Evolutionary conservation across 1,140 invertebrate genomes (phyloP).

Genomic region (Reticulitermes speratus): DNA sequence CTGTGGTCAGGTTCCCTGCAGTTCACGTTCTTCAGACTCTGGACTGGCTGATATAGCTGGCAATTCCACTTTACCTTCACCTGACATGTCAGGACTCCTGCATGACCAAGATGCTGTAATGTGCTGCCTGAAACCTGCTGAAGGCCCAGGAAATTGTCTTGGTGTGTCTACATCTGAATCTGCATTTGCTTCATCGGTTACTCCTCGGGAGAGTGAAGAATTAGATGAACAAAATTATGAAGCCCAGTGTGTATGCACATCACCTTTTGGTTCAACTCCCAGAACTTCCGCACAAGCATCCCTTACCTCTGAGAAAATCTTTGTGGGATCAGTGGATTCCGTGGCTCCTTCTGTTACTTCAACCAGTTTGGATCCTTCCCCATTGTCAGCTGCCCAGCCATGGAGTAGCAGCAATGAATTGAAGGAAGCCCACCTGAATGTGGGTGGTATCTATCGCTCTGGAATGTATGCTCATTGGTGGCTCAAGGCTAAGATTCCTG

Average conservation of each 20-base stretch:
- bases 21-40: slow-evolving; percentile 69
- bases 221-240: slow-evolving; percentile 66
- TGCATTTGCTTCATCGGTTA: not conserved
- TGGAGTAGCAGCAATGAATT: slow-evolving; percentile 38
- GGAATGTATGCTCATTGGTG: slow-evolving; percentile 89
- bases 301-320: slow-evolving; percentile 52
- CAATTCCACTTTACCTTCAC: slow-evolving; percentile 49
- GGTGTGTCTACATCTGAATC: not conserved
- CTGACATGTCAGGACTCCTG: slow-evolving; percentile 49
- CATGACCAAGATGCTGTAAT: slow-evolving; percentile 18
- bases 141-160: not conserved
- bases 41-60: slow-evolving; percentile 73
- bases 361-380: slow-evolving; percentile 49
- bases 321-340: slow-evolving; percentile 51
- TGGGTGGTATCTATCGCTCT: slow-evolving; percentile 61
- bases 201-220: slow-evolving; percentile 45
- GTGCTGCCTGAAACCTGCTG: slow-evolving; percentile 4
- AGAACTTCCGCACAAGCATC: slow-evolving; percentile 58
- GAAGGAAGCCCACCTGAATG: slow-evolving; percentile 41
- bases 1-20: slow-evolving; percentile 37
- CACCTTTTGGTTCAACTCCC: slow-evolving; percentile 68
- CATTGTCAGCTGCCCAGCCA: slow-evolving; percentile 46
- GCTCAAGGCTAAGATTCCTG: slow-evolving; percentile 81
- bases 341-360: slow-evolving; percentile 50
- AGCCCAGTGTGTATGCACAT: slow-evolving; percentile 68